These are phyloP conservation scores for Neotoxoptera formosana DNA, from an alignment of 1,140 invertebrate species.

Conservation along the genomic window DNA sequence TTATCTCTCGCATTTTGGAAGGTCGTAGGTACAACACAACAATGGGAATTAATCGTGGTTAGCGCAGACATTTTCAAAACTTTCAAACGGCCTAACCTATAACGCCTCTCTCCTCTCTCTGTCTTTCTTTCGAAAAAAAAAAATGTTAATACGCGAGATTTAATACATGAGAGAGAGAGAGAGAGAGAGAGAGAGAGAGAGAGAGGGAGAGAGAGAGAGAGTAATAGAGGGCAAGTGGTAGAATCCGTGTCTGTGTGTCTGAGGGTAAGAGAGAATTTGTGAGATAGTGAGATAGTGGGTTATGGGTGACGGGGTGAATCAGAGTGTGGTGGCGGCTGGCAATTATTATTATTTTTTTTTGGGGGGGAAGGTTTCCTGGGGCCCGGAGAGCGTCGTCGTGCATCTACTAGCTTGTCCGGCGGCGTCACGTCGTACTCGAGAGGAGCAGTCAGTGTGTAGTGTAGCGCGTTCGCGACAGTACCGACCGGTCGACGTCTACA, in stretches of 20 bases:
- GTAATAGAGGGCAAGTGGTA: background rate
- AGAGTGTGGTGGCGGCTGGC: background rate
- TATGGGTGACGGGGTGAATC: background rate
- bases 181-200: too few species aligned
- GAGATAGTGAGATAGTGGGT: background rate
- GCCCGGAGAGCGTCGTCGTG: constrained; percentile 38
- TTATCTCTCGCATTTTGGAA: background rate
- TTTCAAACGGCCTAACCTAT: constrained; percentile 9
- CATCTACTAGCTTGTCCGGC: constrained; percentile 32
- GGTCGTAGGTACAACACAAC: background rate
- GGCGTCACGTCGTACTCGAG: constrained; percentile 33
- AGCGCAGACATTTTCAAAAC: background rate
- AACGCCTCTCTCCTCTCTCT: background rate
- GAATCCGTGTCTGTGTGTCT: background rate
- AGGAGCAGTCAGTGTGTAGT: constrained; percentile 53
- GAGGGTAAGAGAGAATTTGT: background rate
- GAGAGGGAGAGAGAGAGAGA: too few species aligned
- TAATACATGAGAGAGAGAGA: too few species aligned
- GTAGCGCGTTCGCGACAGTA: constrained; percentile 55
- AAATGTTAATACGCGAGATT: background rate
- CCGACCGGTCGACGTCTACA: constrained; percentile 22
- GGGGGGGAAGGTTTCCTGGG: constrained; percentile 9
- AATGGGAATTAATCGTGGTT: background rate
- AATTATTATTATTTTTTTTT: constrained; percentile 32
- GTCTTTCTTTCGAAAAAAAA: background rate